Conservation (phyloP, 2,888 invertebrate species). For the Cheilosia variabilis region DNA sequence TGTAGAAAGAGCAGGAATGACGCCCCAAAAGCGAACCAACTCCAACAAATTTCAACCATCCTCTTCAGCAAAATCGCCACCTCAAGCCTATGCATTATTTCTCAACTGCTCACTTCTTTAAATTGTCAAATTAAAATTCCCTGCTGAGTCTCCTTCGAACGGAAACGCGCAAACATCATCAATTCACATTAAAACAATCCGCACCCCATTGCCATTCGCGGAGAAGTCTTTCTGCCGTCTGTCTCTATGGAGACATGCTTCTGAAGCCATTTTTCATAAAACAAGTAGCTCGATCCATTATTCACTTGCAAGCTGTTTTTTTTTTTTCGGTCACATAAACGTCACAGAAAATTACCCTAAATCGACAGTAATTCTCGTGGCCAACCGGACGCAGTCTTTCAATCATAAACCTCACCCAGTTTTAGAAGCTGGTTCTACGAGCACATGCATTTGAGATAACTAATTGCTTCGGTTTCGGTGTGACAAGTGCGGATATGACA, state of each 20-base stretch:
- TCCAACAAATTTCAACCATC: background rate
- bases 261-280: slow-evolving; percentile 30
- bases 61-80: background rate
- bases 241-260: background rate
- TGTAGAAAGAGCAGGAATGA: no score
- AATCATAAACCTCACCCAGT: slow-evolving; percentile 40
- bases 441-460: slow-evolving; percentile 20
- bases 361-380: slow-evolving; percentile 55
- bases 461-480: slow-evolving; percentile 29
- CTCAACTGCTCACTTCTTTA: background rate
- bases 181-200: slow-evolving; percentile 53
- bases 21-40: background rate
- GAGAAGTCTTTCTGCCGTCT: background rate
- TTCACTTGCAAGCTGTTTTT: slow-evolving; percentile 50
- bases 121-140: slow-evolving; percentile 40
- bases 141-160: slow-evolving; percentile 4
- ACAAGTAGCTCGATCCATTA: slow-evolving; percentile 52
- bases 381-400: slow-evolving; percentile 57
- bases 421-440: slow-evolving; percentile 29
- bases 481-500: slow-evolving; percentile 19
- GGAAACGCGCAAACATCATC: slow-evolving; percentile 39
- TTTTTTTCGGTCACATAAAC: slow-evolving; percentile 47
- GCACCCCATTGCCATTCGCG: slow-evolving; percentile 14
- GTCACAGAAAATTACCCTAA: slow-evolving; percentile 60
- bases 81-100: background rate